These are phyloP conservation scores for Microtus oregoni DNA, from an alignment of 2,113 vertebrate species.

Conservation along the genomic window DNA sequence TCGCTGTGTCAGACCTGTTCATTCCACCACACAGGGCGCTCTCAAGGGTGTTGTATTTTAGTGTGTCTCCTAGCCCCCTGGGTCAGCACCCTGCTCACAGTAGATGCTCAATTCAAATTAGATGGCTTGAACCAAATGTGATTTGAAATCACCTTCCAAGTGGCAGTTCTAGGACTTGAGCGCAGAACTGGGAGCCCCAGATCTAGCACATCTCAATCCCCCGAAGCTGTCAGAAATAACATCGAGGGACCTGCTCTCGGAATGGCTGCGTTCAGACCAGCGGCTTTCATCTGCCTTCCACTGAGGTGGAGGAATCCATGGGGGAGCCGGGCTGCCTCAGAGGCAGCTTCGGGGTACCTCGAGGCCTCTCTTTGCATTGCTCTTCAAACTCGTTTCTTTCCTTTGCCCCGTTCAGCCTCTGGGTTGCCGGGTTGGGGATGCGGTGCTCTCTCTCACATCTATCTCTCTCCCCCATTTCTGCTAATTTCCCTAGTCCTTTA, in stretches of 20 bases:
- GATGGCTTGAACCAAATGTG: neutral
- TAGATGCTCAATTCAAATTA: neutral
- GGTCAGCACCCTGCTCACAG: neutral
- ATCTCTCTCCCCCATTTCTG: neutral
- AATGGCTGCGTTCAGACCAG: neutral
- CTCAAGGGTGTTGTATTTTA: constrained; percentile 52
- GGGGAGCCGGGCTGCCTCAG: neutral
- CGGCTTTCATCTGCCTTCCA: neutral
- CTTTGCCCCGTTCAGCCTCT: neutral
- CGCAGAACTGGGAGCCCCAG: neutral
- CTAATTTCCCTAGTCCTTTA: neutral
- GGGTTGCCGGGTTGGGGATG: neutral
- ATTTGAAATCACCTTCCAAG: constrained; percentile 40
- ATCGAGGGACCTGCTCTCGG: neutral
- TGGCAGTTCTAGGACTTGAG: neutral
- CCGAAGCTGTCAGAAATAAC: neutral
- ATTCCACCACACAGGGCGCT: neutral
- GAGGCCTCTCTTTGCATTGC: neutral
- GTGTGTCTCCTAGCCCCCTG: neutral
- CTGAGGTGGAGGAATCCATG: neutral
- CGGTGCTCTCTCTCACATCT: neutral
- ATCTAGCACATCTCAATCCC: neutral
- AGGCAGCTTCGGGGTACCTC: neutral
- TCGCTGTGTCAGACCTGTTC: constrained; percentile 33
- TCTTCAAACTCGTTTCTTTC: neutral